Conservation (phyloP, 2,113 vertebrate genomes). For the Callorhinus ursinus region DNA sequence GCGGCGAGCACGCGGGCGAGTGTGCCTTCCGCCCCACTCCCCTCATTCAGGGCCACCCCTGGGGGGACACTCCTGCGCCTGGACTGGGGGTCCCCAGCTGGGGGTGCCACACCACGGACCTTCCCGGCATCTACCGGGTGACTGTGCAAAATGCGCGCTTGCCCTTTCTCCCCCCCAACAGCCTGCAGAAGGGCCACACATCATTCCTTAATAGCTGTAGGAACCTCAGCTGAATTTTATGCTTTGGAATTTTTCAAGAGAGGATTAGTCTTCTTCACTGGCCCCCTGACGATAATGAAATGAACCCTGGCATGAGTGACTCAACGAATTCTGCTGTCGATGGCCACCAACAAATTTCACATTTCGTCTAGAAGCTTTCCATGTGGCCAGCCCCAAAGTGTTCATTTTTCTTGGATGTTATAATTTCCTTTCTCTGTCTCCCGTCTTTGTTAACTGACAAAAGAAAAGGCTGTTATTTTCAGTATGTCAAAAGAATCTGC, state of each 20-base stretch:
- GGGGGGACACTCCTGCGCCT: slow-evolving; percentile 57
- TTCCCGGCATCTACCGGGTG: slow-evolving; percentile 55
- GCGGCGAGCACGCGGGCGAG: background rate
- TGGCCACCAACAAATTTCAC: background rate
- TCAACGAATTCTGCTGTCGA: background rate
- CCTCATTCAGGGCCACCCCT: background rate
- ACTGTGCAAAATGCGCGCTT: background rate
- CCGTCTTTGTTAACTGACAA: slow-evolving; percentile 58
- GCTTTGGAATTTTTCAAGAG: background rate
- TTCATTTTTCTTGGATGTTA: background rate
- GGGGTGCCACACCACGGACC: slow-evolving; percentile 43
- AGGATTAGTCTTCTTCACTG: background rate
- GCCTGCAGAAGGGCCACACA: background rate
- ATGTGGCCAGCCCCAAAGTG: background rate
- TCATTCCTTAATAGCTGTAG: background rate
- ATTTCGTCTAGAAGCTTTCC: background rate
- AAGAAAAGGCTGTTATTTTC: slow-evolving; percentile 42
- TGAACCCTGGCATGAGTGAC: background rate
- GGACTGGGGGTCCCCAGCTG: slow-evolving; percentile 63
- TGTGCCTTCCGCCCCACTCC: background rate
- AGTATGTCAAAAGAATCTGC: slow-evolving; percentile 45
- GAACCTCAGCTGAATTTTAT: background rate
- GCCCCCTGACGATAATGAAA: background rate
- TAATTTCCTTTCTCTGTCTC: slow-evolving; percentile 51
- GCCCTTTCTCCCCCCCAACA: background rate